These are phyloP conservation scores for Scortum barcoo DNA, from an alignment of 2,113 vertebrate species.

Conservation along the genomic window DNA sequence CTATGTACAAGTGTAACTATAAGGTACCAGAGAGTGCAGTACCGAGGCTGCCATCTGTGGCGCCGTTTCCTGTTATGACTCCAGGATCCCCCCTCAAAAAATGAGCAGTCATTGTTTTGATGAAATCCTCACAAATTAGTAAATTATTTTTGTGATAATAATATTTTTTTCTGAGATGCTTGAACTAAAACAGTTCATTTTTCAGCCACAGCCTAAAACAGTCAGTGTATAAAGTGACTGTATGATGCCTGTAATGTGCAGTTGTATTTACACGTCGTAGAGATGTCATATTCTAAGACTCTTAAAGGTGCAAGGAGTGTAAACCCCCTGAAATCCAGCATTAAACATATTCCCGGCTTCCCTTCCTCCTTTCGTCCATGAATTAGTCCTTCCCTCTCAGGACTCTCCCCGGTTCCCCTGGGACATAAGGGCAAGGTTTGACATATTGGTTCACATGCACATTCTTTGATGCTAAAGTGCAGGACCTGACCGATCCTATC, in stretches of 20 bases:
- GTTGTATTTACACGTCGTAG: neutral
- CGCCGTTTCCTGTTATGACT: neutral
- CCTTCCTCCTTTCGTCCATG: neutral
- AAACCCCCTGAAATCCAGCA: neutral
- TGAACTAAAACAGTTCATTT: neutral
- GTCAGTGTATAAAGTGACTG: neutral
- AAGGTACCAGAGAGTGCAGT: too few relatives aligned
- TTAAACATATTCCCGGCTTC: neutral
- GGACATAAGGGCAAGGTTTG: slow-evolving; percentile 35
- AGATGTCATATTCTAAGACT: neutral
- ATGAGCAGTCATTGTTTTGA: neutral
- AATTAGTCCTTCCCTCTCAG: neutral
- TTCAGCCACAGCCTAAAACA: neutral
- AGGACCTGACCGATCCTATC: slow-evolving; percentile 46
- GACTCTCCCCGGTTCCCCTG: neutral
- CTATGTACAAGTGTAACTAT: too few relatives aligned
- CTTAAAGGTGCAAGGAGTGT: neutral
- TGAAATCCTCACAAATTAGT: neutral
- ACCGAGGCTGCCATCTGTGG: too few relatives aligned
- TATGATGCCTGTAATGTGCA: neutral
- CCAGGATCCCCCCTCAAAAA: neutral
- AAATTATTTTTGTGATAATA: neutral
- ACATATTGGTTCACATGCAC: slow-evolving; percentile 62
- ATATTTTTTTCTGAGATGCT: neutral
- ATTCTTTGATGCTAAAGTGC: slow-evolving; percentile 49